Base-by-base conservation (phyloP, 2,888 invertebrate genomes). In the Platynereis dumerilii region DNA sequence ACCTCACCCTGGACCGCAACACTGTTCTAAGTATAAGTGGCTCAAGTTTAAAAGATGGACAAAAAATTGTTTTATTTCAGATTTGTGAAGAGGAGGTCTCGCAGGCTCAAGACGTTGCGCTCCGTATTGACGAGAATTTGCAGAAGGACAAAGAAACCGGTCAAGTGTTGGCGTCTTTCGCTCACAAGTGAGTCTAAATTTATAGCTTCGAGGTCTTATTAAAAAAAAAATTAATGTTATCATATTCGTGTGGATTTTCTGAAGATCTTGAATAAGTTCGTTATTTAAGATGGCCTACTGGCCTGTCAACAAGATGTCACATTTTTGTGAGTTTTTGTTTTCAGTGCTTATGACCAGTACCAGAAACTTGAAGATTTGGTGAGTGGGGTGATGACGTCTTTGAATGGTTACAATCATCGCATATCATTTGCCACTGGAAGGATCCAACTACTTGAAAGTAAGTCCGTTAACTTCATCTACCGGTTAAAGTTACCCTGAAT, bases 361-460 rank as follows among this genome's bases (percentile, higher is more conserved):
- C 17, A 22, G 20, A 53, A 53, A 26, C 52, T 45, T 17, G 42
- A 45, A 15, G 42, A 64, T 24, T 39, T 26, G 42, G 53, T 42
- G 10, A 20, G 39, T 26, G 52, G 54, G 26, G 58, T 53, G 24
- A 27, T 74, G 56, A 55, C 66, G 2, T 70, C 70, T 39, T 66
- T 80, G 44, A 76, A 74, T 57, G 68, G 73, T 2, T 75, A 76
- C 60, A 74, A 74, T 22, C 78, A 80, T 67, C 72, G 80, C 29
- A 72, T 80, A 52, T 76, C 72, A 57, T 80, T 80, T 73, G 80
- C 80, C 20, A 72, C 74, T 64, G 74, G 78, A 3, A 60, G 80
- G 27, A 67, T 80, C 48, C 76, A 78, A 42, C 71, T 79, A 67
- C 65, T 80, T 22, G 75, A 76, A 74, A 75, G 61, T 61, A 29